A percentile compares a stretch with the other conserved stretches of the same genome.
Evolutionary conservation across 2,797 vertebrate species (phyloP).

Genomic region (Huso huso): DNA sequence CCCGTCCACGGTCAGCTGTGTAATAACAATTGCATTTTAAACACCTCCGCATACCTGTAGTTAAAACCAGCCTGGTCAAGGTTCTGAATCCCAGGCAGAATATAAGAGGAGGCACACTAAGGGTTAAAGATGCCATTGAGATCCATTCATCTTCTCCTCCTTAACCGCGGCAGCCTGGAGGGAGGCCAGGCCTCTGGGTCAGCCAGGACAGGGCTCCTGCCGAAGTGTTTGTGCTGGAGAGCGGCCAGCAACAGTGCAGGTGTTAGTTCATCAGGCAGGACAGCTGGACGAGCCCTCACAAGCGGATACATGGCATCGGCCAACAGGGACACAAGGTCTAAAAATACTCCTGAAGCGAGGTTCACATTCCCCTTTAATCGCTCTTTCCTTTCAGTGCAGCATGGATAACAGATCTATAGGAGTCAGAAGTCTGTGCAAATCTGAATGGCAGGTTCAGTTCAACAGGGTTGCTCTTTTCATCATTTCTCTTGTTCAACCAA

Average conservation of each 20-base stretch:
- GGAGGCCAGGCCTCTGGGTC: background rate
- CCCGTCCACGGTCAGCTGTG: no score
- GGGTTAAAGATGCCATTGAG: background rate
- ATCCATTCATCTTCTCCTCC: constrained; percentile 6
- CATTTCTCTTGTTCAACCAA: no score
- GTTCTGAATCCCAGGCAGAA: background rate
- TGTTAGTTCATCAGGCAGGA: constrained; percentile 1
- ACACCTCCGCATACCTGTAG: background rate
- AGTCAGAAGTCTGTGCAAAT: no score
- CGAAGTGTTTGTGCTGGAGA: background rate
- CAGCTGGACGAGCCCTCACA: constrained; percentile 3
- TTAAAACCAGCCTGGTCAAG: background rate
- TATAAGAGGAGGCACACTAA: background rate
- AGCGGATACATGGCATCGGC: background rate
- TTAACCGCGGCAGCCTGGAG: background rate
- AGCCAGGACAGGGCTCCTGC: background rate
- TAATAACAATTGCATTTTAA: no score
- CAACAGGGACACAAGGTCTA: background rate
- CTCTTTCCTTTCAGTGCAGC: no score
- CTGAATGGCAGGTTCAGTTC: no score
- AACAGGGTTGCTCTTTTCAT: no score
- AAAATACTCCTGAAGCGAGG: background rate
- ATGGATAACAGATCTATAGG: no score
- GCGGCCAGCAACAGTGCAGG: background rate
- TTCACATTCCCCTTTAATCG: background rate